Conservation (phyloP, 2,797 vertebrate species). For the Rhynchotus rufescens region DNA sequence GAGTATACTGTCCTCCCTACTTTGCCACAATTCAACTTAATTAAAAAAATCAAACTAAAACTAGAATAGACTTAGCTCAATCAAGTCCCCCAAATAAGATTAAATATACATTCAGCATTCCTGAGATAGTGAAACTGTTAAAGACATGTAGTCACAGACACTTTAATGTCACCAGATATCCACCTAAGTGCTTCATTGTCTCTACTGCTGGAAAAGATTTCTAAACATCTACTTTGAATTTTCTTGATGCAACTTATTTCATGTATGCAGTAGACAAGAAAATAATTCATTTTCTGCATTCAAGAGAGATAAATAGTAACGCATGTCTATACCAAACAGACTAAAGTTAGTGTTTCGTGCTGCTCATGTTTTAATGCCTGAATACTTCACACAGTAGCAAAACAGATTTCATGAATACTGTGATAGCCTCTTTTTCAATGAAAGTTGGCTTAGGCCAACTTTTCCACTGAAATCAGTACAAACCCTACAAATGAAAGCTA, state of each 20-base stretch:
- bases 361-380: background rate
- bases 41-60: constrained; percentile 27
- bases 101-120: background rate
- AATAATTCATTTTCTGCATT: background rate
- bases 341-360: background rate
- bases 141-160: background rate
- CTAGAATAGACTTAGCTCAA: background rate
- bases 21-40: constrained; percentile 2
- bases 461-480: background rate
- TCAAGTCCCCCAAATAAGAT: background rate
- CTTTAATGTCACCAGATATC: background rate
- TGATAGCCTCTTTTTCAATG: background rate
- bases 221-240: background rate
- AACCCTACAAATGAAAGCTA: background rate
- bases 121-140: background rate
- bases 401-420: background rate
- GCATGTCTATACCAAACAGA: background rate
- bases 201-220: background rate
- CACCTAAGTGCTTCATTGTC: background rate
- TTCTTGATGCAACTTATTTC: background rate
- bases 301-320: background rate
- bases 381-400: background rate
- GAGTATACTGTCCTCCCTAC: background rate
- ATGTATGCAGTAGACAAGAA: background rate
- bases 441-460: background rate